These are phyloP conservation scores for Sceliomorpha sp. DNA, from an alignment of 2,888 invertebrate genomes.

Conservation along the genomic window DNA sequence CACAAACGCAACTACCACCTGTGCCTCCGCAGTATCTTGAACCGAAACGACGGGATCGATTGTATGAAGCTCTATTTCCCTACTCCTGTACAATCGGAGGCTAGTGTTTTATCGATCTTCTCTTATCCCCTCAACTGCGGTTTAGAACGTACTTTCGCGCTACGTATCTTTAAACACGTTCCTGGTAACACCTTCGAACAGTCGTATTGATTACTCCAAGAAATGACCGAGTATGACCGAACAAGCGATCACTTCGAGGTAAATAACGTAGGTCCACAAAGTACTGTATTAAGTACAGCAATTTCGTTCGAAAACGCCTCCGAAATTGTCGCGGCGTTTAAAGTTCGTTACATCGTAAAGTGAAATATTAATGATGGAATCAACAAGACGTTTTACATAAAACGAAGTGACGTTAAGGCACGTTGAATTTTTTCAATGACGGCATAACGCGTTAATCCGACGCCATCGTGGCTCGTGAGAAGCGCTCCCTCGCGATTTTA, in stretches of 20 bases:
- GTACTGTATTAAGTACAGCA: too few relatives aligned
- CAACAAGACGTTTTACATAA: slow-evolving; percentile 11
- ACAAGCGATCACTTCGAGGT: too few relatives aligned
- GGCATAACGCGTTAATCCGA: slow-evolving; percentile 62
- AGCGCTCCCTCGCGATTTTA: slow-evolving; percentile 63
- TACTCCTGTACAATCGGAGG: slow-evolving; percentile 24
- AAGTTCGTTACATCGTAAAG: too few relatives aligned
- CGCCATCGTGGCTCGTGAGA: slow-evolving; percentile 55
- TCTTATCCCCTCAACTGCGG: slow-evolving; percentile 11
- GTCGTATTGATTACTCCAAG: too few relatives aligned
- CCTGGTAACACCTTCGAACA: background rate
- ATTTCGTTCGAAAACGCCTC: too few relatives aligned
- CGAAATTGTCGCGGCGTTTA: too few relatives aligned
- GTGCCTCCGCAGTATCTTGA: slow-evolving; percentile 72
- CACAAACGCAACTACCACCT: slow-evolving; percentile 74
- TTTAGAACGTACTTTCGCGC: slow-evolving; percentile 8
- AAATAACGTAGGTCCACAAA: too few relatives aligned
- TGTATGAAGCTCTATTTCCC: slow-evolving; percentile 23
- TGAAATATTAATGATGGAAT: slow-evolving; percentile 1
- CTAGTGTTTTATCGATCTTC: slow-evolving; percentile 22
- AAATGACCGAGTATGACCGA: too few relatives aligned
- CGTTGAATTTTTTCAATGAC: slow-evolving; percentile 58
- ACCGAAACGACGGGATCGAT: slow-evolving; percentile 55
- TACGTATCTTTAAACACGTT: slow-evolving; percentile 5
- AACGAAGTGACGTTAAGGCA: slow-evolving; percentile 49